These are phyloP conservation scores for Apodemia duryi DNA, from an alignment of 2,888 invertebrate genomes.

Conservation along the genomic window DNA sequence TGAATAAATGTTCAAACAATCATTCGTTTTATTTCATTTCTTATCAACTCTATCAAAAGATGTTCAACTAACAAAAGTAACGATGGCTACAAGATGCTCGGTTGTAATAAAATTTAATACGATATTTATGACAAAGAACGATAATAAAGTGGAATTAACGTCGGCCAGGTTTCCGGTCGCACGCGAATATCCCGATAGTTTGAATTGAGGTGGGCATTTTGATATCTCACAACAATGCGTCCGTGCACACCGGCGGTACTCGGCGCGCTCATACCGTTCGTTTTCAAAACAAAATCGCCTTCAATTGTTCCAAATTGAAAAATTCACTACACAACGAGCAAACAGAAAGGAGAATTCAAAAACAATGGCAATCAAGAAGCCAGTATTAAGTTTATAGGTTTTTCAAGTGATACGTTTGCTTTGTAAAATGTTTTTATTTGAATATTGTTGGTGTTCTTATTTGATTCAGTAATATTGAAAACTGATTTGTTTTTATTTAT, in stretches of 20 bases:
- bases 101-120: constrained; percentile 16
- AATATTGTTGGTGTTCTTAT: constrained; percentile 14
- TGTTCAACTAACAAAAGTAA: not conserved
- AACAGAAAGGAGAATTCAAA: constrained; percentile 63
- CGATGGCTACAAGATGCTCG: not conserved
- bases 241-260: constrained; percentile 46
- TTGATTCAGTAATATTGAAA: constrained; percentile 4
- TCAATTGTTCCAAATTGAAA: constrained; percentile 68
- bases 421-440: constrained; percentile 5
- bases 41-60: not conserved
- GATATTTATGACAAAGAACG: constrained; percentile 33
- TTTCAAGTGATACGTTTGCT: constrained; percentile 12
- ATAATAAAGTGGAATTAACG: constrained; percentile 40
- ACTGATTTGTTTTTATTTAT: constrained; percentile 4
- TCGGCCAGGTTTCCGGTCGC: constrained; percentile 49
- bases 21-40: not conserved
- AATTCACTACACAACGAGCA: constrained; percentile 64
- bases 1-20: not conserved
- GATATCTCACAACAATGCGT: constrained; percentile 59
- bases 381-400: constrained; percentile 1
- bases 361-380: constrained; percentile 44
- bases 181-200: constrained; percentile 49
- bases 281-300: constrained; percentile 69
- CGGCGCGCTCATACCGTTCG: constrained; percentile 48
- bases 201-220: constrained; percentile 52